Evolutionary conservation across 2,797 vertebrate genomes (phyloP).

Genomic region (Enteromius argenteus): DNA sequence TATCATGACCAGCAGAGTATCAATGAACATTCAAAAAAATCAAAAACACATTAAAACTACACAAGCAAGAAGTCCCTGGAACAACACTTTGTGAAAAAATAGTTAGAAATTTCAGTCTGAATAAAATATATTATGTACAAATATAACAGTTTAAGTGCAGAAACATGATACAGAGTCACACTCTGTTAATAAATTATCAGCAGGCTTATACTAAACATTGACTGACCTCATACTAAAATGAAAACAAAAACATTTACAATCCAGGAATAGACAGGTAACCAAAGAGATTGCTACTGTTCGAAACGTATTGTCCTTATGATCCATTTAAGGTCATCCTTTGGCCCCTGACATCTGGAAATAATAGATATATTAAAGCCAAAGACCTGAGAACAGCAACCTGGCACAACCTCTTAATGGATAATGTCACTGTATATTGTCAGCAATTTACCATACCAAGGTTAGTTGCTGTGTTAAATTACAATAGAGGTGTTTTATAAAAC

Average conservation of each 20-base stretch:
- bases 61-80: slow-evolving; percentile 22
- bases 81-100: slow-evolving; percentile 15
- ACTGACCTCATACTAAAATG: not conserved
- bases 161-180: not conserved
- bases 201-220: not conserved
- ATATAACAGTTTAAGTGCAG: slow-evolving; percentile 20
- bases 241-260: not conserved
- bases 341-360: not conserved
- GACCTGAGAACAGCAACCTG: not conserved
- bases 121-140: slow-evolving; percentile 35
- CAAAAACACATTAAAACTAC: slow-evolving; percentile 1
- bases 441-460: not conserved
- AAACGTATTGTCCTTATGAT: not conserved
- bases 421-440: not conserved
- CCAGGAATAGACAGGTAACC: not conserved
- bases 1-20: slow-evolving; percentile 18
- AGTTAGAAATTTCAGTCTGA: slow-evolving; percentile 3
- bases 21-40: not conserved
- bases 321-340: not conserved
- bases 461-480: not conserved
- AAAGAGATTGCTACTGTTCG: not conserved
- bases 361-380: not conserved
- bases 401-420: not conserved
- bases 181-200: slow-evolving; percentile 29
- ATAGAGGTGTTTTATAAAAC: not conserved